phyloP scores from a whole-genome alignment of 2,888 invertebrate genomes.

The Timema cristinae region DNA sequence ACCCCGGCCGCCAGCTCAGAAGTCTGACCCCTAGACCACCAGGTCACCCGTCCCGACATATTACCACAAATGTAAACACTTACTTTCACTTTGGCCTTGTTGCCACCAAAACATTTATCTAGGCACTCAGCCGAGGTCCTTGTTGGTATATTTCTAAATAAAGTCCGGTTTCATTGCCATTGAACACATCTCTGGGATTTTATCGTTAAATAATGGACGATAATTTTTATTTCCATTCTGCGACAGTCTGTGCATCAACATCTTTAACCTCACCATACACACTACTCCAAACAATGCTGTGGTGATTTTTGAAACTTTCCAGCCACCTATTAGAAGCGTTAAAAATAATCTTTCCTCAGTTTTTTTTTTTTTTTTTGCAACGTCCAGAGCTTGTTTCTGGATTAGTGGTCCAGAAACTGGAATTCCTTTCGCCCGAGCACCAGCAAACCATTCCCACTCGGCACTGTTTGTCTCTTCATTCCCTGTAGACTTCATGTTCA shows the following conservation, averaged over 20 bases:
- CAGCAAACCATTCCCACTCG: not conserved
- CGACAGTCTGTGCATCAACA: not conserved
- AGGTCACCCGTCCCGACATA: too few species aligned
- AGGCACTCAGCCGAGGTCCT: not conserved
- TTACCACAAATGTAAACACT: not conserved
- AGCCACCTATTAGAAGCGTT: not conserved
- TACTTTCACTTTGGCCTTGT: constrained; percentile 4
- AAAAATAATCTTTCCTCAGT: too few species aligned
- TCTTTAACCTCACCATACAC: constrained; percentile 1
- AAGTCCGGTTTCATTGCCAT: constrained; percentile 5
- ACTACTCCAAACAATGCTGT: not conserved
- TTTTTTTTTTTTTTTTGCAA: not conserved
- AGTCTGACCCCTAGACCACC: too few species aligned
- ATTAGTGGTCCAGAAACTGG: constrained; percentile 2
- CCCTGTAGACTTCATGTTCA: not conserved
- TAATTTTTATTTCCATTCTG: not conserved
- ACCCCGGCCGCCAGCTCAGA: too few species aligned
- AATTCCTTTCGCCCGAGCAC: not conserved
- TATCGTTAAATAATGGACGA: not conserved
- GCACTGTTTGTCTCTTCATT: not conserved
- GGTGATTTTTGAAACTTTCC: not conserved
- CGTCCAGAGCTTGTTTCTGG: not conserved
- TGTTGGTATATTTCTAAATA: constrained; percentile 3
- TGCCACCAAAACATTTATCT: not conserved
- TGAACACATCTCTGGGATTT: constrained; percentile 3